Base-by-base conservation (phyloP, 2,113 vertebrate species). In the Boulengeromyrus knoepffleri region DNA sequence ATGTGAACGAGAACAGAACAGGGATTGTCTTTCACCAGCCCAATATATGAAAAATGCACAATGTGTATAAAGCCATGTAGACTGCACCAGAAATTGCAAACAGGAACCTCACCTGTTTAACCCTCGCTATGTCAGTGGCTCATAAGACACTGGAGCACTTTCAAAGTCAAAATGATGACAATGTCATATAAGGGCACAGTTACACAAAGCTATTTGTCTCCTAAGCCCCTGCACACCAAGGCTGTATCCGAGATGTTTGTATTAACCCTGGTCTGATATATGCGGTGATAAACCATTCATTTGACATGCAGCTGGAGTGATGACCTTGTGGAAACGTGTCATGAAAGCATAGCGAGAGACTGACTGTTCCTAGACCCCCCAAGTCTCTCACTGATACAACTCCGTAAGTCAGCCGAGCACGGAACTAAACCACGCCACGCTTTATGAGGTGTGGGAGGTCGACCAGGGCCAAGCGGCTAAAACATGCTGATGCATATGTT, bases 401-500 rank as follows among this genome's bases (percentile, higher is more conserved):
- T 39, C 56, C 45, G 5, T 88, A 17, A 58, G 53, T 62, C 47
- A 84, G 45, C 24, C 24, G 56, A 87, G 46, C 10, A 6, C 36
- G 10, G 15, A 46, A 85, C n/a, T 42, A 90, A 90, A 39, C 27
- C 56, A n/a, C 21, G n/a, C 27, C 56, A 77, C 50, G 74, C 74
- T 87, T 50, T 77, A 77, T 42, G 45, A 49, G 2, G 62, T 56
- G 8, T 6, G 27, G 58, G 19, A 74, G 62, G 5, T 17, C 46
- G 70, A 42, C 24, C 21, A 21, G 31, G 31, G 53, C 53, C 58
- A 24, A 46, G 50, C 58, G 19, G 85, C 70, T 53, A 52, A 46
- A 88, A 77, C 89, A 90, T 77, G 89, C 62, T 15, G 17, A 50
- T 47, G 89, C 62, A 77, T 90, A 70, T 88, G 89, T 88, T 77